These are phyloP conservation scores for Aphelinus atriplicis DNA, from an alignment of 1,140 invertebrate genomes.

Conservation along the genomic window DNA sequence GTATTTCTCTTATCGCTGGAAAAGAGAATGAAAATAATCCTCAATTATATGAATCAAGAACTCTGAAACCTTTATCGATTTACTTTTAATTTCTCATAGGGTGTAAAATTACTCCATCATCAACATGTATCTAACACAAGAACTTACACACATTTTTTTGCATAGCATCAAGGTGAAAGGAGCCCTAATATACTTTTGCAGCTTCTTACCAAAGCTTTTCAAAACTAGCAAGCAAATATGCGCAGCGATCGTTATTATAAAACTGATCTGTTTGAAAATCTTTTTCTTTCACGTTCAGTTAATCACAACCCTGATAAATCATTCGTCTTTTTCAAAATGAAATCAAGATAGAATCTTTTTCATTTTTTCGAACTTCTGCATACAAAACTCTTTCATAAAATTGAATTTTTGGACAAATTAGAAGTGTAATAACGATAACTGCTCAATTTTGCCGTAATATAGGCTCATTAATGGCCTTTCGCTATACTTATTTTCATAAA, in stretches of 20 bases:
- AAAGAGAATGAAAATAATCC: too few species aligned
- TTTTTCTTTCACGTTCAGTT: too few species aligned
- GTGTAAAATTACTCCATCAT: neutral
- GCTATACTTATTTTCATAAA: slow-evolving; percentile 22
- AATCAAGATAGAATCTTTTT: too few species aligned
- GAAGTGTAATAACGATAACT: slow-evolving; percentile 8
- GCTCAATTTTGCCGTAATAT: neutral
- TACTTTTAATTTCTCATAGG: neutral
- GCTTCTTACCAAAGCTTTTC: neutral
- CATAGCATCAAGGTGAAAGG: slow-evolving; percentile 7
- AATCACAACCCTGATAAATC: too few species aligned
- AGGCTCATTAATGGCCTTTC: neutral
- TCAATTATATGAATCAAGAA: neutral
- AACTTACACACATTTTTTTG: neutral
- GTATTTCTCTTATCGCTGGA: too few species aligned
- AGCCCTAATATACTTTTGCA: neutral
- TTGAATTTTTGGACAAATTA: neutral
- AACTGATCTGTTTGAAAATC: neutral
- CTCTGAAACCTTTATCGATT: slow-evolving; percentile 4
- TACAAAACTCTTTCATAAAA: too few species aligned
- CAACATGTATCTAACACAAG: neutral
- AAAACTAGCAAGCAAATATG: neutral
- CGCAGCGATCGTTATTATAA: slow-evolving; percentile 5
- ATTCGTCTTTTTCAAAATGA: too few species aligned
- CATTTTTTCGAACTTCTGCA: too few species aligned